phyloP scores from a whole-genome alignment of 1,140 invertebrate species.

The Cotesia typhae region DNA sequence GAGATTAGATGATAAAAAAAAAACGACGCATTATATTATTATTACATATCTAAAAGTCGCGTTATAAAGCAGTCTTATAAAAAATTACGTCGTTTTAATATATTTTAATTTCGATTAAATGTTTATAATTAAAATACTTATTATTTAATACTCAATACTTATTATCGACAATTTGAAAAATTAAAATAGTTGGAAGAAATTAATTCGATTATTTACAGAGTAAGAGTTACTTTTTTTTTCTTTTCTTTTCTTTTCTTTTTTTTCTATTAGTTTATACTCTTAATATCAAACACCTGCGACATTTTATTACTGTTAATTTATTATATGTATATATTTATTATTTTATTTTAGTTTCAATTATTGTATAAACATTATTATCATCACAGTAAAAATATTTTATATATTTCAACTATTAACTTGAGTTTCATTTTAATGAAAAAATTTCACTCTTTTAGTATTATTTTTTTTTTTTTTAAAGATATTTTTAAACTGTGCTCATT shows the following conservation, averaged over 20 bases:
- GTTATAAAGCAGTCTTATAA: conserved; percentile 34
- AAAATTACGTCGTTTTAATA: conserved; percentile 31
- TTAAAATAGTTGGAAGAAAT: conserved; percentile 42
- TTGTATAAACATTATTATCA: conserved; percentile 68
- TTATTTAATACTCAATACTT: conserved; percentile 1
- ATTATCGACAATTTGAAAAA: conserved; percentile 6
- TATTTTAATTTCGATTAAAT: neutral
- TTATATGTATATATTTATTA: conserved; percentile 49
- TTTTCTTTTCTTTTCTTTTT: neutral
- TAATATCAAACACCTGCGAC: conserved; percentile 49
- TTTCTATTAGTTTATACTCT: conserved; percentile 38
- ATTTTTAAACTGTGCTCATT: conserved; percentile 39
- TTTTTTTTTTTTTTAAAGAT: conserved; percentile 7
- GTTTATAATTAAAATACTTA: conserved; percentile 14
- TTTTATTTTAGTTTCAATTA: conserved; percentile 43
- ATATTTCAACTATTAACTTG: conserved; percentile 46
- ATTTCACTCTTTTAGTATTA: conserved; percentile 27
- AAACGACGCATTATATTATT: neutral
- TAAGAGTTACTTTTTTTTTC: conserved; percentile 25
- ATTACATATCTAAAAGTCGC: conserved; percentile 9
- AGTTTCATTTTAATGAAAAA: conserved; percentile 44
- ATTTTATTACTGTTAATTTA: conserved; percentile 48
- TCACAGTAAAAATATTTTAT: conserved; percentile 67
- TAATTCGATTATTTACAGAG: conserved; percentile 48
- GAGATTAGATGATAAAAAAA: neutral